These are phyloP conservation scores for Halcyon senegalensis DNA, from an alignment of 2,113 vertebrate species.

Conservation along the genomic window DNA sequence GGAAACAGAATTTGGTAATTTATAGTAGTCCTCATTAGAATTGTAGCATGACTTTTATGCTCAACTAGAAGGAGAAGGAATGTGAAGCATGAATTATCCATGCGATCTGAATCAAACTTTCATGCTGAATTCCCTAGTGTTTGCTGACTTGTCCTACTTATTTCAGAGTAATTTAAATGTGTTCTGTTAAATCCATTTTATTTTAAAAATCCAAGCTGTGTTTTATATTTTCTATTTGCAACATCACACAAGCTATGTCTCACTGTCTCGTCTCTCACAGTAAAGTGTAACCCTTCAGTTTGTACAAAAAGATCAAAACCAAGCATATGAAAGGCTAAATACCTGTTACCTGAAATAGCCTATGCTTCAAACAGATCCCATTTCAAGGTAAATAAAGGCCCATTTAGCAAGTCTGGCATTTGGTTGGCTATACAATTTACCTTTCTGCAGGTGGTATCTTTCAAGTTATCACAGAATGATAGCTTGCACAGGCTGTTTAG, in stretches of 20 bases:
- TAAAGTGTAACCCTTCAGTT: neutral
- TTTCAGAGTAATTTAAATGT: neutral
- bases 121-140: neutral
- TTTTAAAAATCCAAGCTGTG: neutral
- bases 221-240: neutral
- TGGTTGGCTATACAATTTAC: slow-evolving; percentile 18
- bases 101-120: slow-evolving; percentile 22
- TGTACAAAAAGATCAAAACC: neutral
- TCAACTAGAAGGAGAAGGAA: neutral
- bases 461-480: neutral
- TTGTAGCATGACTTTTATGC: neutral
- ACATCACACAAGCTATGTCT: neutral
- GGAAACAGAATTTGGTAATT: neutral
- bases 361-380: neutral
- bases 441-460: slow-evolving; percentile 37
- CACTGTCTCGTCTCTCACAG: neutral
- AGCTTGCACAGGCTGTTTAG: neutral
- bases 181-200: neutral
- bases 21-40: neutral
- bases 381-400: slow-evolving; percentile 60
- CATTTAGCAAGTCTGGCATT: slow-evolving; percentile 35
- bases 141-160: slow-evolving; percentile 5
- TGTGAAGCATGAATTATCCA: slow-evolving; percentile 24
- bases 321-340: neutral
- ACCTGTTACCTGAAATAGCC: neutral